Conservation (phyloP, 2,113 vertebrate species). For the Oplegnathus fasciatus region DNA sequence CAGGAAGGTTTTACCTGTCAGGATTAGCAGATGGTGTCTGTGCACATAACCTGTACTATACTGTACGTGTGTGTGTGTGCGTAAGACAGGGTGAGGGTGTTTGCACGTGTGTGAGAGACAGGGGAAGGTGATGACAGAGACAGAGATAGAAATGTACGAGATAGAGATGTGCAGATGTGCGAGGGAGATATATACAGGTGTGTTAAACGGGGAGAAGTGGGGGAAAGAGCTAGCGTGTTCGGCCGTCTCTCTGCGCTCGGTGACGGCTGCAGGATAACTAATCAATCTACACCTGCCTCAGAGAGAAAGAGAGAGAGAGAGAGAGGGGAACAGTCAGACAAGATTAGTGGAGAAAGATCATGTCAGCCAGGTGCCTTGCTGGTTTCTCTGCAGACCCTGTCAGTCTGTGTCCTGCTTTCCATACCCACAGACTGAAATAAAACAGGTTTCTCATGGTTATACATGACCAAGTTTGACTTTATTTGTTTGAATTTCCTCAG, state of each 20-base stretch:
- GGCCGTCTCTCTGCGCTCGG: slow-evolving; percentile 37
- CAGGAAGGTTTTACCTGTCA: slow-evolving; percentile 71
- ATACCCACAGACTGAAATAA: background rate
- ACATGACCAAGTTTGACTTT: slow-evolving; percentile 14
- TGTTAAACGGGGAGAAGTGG: slow-evolving; percentile 45
- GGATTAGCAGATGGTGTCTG: slow-evolving; percentile 65
- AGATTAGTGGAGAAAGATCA: slow-evolving; percentile 62
- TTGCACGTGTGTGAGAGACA: slow-evolving; percentile 38
- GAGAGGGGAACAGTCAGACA: slow-evolving; percentile 50
- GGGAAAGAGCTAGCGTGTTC: slow-evolving; percentile 2
- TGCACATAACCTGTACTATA: background rate
- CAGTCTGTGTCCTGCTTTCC: slow-evolving; percentile 33
- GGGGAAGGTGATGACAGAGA: slow-evolving; percentile 61
- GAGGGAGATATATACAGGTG: slow-evolving; percentile 67
- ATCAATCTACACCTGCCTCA: slow-evolving; percentile 76
- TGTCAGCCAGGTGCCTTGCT: slow-evolving; percentile 40
- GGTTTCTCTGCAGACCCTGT: slow-evolving; percentile 46
- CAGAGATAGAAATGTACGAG: slow-evolving; percentile 57
- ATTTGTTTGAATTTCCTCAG: slow-evolving; percentile 16
- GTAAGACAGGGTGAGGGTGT: slow-evolving; percentile 34
- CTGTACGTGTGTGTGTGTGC: slow-evolving; percentile 20
- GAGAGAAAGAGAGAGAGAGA: slow-evolving; percentile 25
- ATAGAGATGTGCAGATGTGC: slow-evolving; percentile 69
- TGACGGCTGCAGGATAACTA: slow-evolving; percentile 74
- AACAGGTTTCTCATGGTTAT: background rate